Conservation (phyloP, 64 coral and sea anemone species). For the Montipora efflorescens region DNA sequence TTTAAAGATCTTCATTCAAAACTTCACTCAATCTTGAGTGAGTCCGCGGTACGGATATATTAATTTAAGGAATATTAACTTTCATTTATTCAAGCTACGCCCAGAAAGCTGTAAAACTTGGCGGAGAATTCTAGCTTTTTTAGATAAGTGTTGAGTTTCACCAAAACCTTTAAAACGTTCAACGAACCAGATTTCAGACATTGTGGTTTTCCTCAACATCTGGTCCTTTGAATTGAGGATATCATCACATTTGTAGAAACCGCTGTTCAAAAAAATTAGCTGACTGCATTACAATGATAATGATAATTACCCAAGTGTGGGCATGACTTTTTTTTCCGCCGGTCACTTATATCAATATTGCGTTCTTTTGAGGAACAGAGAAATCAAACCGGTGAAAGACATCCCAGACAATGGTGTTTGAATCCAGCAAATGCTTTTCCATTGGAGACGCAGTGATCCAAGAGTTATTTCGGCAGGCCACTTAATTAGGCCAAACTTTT, state of each 20-base stretch:
- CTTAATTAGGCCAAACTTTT: too few species aligned
- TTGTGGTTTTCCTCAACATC: too few species aligned
- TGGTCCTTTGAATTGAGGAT: too few species aligned
- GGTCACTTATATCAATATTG: not conserved
- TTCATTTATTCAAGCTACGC: not conserved
- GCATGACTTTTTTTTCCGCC: not conserved
- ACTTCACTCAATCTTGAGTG: not conserved
- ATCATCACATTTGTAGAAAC: not conserved
- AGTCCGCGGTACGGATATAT: not conserved
- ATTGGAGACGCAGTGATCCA: too few species aligned
- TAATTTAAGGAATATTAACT: not conserved
- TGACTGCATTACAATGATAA: not conserved
- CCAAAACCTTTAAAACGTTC: too few species aligned
- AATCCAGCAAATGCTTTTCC: too few species aligned
- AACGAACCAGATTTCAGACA: too few species aligned
- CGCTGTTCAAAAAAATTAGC: not conserved
- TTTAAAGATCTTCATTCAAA: constrained; percentile 15
- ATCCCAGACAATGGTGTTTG: not conserved
- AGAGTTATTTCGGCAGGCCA: too few species aligned
- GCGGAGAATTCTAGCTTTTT: not conserved
- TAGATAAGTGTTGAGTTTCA: too few species aligned
- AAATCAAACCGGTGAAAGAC: not conserved
- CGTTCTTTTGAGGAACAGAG: not conserved
- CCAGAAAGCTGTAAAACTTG: not conserved
- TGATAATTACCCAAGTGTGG: not conserved